A percentile compares a stretch with the other conserved stretches of the same genome.
Evolutionary conservation across 2,113 vertebrate genomes (phyloP).

Genomic region (Lutjanus erythropterus): DNA sequence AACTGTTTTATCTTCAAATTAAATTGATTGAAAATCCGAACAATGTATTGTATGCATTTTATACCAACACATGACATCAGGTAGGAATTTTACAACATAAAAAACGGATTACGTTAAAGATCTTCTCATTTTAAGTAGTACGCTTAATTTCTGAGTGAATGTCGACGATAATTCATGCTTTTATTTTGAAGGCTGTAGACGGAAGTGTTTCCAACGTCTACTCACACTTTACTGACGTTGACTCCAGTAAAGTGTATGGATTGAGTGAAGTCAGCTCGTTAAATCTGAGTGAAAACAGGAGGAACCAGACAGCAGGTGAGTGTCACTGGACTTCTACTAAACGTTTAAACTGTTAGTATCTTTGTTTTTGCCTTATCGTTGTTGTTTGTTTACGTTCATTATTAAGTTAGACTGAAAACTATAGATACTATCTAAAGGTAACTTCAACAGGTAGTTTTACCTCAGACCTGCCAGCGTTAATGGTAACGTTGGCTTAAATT

Average conservation of each 20-base stretch:
- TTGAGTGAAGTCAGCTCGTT: background rate
- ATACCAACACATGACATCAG: rapidly evolving
- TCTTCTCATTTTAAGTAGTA: rapidly evolving
- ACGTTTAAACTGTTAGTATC: background rate
- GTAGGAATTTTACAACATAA: rapidly evolving
- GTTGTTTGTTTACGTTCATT: background rate
- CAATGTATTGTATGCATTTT: rapidly evolving
- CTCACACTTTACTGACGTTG: rapidly evolving
- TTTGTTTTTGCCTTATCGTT: background rate
- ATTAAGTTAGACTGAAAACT: background rate
- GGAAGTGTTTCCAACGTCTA: background rate
- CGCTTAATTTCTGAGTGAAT: rapidly evolving
- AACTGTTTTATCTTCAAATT: background rate
- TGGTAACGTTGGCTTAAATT: background rate
- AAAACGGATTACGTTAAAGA: rapidly evolving
- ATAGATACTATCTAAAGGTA: rapidly evolving
- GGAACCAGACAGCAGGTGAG: slow-evolving; percentile 12
- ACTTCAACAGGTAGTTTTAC: slow-evolving; percentile 2
- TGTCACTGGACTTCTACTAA: rapidly evolving
- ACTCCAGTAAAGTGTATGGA: background rate
- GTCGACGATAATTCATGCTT: rapidly evolving
- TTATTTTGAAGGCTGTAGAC: slow-evolving; percentile 10
- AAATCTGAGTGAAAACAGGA: background rate
- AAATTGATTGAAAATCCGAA: background rate
- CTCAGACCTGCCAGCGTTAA: background rate